Base-by-base conservation (phyloP, 1,140 invertebrate species). In the Drosophila varians region DNA sequence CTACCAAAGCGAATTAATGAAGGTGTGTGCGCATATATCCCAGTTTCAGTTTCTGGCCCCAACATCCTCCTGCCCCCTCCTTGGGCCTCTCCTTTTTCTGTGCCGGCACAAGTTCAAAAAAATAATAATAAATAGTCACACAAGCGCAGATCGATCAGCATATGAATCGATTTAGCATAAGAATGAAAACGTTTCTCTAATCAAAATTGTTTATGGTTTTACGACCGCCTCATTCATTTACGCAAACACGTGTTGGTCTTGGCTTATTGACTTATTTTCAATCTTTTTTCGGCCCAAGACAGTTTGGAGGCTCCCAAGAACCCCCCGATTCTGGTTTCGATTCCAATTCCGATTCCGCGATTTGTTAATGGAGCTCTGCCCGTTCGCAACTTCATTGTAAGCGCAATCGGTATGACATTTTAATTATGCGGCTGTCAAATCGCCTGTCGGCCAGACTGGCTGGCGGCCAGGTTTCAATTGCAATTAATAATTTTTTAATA, bases 401-500 rank as follows among this genome's bases (percentile, higher is more conserved):
- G 36, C 38, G 40, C 79, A 74, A 71, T 28, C 66, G 43, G 66
- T 62, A 80, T 80, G 80, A 86, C 82, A 86, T 86, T 87, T 86
- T 86, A 86, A 87, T 86, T 86, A 86, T 86, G 82, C 72, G 84
- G 46, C 80, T 86, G 80, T 86, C 80, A 86, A 76, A 76, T 58
- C 62, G 75, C 49, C 56, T 61, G 55, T 38, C 26, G 28, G 14
- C 40, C 54, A 18, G 43, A 34, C 48, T 38, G 62, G 31, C 68
- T 38, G 55, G 31, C 76, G 18, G 58, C 57, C 34, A 55, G 49
- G 12, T 74, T 68, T 87, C 82, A 76, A 87, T 86, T 86, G 82
- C 75, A 86, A 86, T 86, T 86, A 86, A 87, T 86, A 87, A 86
- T 86, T 56, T 74, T 74, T 86, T 87, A 86, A 86, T 86, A 86